Conservation (phyloP, 2,888 invertebrate genomes). For the Archips crataeganus region DNA sequence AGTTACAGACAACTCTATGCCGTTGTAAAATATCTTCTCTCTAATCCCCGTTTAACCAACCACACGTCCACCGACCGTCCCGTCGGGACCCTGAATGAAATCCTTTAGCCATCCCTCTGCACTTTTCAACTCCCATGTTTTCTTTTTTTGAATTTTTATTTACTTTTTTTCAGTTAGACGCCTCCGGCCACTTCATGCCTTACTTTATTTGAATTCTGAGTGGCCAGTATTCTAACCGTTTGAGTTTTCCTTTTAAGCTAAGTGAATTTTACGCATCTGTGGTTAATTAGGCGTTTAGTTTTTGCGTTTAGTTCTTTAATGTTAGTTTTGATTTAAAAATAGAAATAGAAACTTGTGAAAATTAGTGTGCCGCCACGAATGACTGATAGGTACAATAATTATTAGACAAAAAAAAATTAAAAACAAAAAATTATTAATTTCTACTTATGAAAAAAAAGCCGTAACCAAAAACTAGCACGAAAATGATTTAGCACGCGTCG, state of each 20-base stretch:
- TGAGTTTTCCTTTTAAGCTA: constrained; percentile 22
- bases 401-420: no score
- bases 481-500: no score
- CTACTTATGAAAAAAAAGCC: no score
- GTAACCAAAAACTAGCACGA: no score
- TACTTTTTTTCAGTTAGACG: constrained; percentile 41
- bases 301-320: neutral
- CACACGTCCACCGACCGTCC: constrained; percentile 45
- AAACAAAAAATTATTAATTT: no score
- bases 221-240: constrained; percentile 38
- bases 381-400: no score
- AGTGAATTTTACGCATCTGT: constrained; percentile 27
- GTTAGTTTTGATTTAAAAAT: neutral
- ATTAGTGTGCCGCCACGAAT: no score
- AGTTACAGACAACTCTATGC: neutral
- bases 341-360: neutral
- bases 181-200: constrained; percentile 39
- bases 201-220: constrained; percentile 43
- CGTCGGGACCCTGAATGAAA: constrained; percentile 57
- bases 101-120: constrained; percentile 69
- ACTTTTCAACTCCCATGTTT: constrained; percentile 63
- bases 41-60: constrained; percentile 39
- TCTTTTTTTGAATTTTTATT: constrained; percentile 44
- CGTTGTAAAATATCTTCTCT: constrained; percentile 21
- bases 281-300: constrained; percentile 13